Evolutionary conservation across 2,113 vertebrate species (phyloP).

Genomic region (Epinephelus moara): DNA sequence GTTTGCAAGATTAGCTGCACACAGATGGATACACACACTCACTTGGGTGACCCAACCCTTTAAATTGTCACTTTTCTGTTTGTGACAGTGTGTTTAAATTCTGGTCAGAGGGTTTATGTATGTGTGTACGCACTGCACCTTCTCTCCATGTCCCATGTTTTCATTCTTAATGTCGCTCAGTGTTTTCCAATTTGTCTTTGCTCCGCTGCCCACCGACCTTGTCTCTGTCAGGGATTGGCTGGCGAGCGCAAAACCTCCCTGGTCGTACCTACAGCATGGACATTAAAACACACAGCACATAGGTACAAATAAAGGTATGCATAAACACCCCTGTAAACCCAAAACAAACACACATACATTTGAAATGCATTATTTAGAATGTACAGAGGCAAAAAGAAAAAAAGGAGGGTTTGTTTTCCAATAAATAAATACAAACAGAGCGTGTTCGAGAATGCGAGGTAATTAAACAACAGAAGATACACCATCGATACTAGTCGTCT

Average conservation of each 20-base stretch:
- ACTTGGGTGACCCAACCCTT: conserved; percentile 1
- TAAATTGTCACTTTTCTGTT: background rate
- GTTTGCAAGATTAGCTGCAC: too few relatives aligned
- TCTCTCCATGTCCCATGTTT: conserved; percentile 90
- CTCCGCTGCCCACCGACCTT: conserved; percentile 64
- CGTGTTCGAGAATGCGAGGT: conserved; percentile 32
- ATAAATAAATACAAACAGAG: conserved; percentile 50
- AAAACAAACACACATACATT: conserved; percentile 10
- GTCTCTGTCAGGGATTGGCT: conserved; percentile 88
- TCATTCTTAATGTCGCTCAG: conserved; percentile 88
- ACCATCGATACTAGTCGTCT: conserved; percentile 35
- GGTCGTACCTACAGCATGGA: conserved; percentile 87
- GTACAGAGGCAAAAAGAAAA: background rate
- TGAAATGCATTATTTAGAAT: conserved; percentile 30
- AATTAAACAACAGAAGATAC: conserved; percentile 44
- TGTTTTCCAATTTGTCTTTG: conserved; percentile 89
- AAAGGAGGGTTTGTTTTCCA: conserved; percentile 25
- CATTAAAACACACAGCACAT: conserved; percentile 21
- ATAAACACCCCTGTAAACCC: background rate
- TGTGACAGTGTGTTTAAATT: background rate
- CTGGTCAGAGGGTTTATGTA: background rate
- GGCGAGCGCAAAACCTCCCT: conserved; percentile 85
- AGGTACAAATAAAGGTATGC: conserved; percentile 7
- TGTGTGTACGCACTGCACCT: conserved; percentile 80
- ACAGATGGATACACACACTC: too few relatives aligned